These are phyloP conservation scores for Mylabris sibirica DNA, from an alignment of 2,888 invertebrate species.

Conservation along the genomic window DNA sequence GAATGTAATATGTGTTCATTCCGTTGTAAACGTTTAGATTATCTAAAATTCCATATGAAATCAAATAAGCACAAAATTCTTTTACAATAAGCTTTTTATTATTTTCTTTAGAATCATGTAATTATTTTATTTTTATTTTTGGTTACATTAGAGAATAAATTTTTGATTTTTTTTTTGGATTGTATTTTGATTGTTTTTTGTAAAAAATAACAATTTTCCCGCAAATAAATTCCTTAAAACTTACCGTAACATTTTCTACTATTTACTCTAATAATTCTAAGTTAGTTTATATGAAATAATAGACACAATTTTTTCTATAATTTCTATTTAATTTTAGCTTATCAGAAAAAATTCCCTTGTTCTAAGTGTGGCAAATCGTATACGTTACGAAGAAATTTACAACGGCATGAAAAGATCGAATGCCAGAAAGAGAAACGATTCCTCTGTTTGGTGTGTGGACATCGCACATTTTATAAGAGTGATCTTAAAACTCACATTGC, in stretches of 20 bases:
- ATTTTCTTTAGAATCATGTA: neutral
- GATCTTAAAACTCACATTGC: conserved; percentile 45
- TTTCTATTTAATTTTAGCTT: conserved; percentile 7
- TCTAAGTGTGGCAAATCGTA: conserved; percentile 45
- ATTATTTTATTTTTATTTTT: no score
- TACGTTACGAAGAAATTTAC: conserved; percentile 46
- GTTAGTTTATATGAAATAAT: neutral
- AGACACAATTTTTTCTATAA: neutral
- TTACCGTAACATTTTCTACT: neutral
- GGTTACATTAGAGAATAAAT: neutral
- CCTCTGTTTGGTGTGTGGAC: conserved; percentile 31
- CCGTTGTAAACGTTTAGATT: conserved; percentile 71
- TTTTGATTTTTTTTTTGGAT: neutral
- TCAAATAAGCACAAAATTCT: conserved; percentile 46
- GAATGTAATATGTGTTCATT: conserved; percentile 69
- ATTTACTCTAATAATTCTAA: neutral
- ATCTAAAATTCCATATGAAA: conserved; percentile 58
- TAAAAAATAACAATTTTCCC: neutral
- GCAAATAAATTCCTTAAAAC: neutral
- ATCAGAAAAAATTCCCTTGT: conserved; percentile 16
- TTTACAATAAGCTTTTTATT: conserved; percentile 3
- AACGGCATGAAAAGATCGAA: conserved; percentile 42
- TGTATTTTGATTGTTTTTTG: neutral
- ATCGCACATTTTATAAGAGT: conserved; percentile 46
- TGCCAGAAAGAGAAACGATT: conserved; percentile 39